phyloP scores from a whole-genome alignment of 2,888 invertebrate genomes.

The Aricia artaxerxes region DNA sequence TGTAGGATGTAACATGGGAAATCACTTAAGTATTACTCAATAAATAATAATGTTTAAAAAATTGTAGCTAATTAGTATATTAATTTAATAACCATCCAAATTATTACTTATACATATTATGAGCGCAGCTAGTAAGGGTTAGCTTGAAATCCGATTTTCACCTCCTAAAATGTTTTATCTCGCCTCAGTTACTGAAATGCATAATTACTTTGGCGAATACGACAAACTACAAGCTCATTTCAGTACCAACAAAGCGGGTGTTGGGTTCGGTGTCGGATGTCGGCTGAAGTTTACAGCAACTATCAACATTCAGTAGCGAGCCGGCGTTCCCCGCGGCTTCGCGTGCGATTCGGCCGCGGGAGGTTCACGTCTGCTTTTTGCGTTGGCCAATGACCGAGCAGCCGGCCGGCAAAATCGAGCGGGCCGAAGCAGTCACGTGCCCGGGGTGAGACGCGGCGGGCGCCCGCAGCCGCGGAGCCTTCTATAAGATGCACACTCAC shows the following conservation, averaged over 20 bases:
- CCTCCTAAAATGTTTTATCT: background rate
- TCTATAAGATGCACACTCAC: conserved; percentile 78
- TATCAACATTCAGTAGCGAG: conserved; percentile 25
- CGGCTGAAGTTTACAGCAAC: background rate
- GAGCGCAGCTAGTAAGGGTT: too few species aligned
- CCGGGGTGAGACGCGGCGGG: conserved; percentile 79
- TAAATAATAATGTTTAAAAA: too few species aligned
- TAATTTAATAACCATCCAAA: too few species aligned
- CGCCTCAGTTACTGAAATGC: background rate
- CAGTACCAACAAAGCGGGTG: conserved; percentile 42
- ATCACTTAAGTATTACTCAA: too few species aligned
- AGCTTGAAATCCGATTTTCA: too few species aligned
- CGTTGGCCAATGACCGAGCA: conserved; percentile 73
- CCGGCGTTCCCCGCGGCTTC: conserved; percentile 52
- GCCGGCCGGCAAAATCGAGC: conserved; percentile 71
- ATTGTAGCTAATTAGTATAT: too few species aligned
- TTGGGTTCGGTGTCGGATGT: background rate
- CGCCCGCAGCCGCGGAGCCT: conserved; percentile 70
- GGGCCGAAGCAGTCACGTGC: conserved; percentile 76
- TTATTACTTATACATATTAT: too few species aligned
- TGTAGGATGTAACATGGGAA: too few species aligned
- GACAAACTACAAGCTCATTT: conserved; percentile 34
- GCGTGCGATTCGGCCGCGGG: conserved; percentile 65
- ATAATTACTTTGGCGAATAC: background rate
- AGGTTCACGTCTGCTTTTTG: conserved; percentile 60